phyloP scores from a whole-genome alignment of 2,113 vertebrate species.

The Ploceus nigricollis region DNA sequence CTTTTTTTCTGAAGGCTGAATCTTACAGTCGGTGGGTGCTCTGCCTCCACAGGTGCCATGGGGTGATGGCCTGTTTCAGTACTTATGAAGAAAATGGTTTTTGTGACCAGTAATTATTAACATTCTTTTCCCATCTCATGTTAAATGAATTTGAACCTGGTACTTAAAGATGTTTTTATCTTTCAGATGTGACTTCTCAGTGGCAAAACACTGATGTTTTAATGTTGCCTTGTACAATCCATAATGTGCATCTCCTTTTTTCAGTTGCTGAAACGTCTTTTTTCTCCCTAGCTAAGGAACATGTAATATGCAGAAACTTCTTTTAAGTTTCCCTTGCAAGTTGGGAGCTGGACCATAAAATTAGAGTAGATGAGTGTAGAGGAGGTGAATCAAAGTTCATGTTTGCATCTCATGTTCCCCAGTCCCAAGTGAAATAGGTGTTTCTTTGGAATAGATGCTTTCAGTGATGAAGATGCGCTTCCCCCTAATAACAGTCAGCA shows the following conservation, averaged over 20 bases:
- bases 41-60: not conserved
- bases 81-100: not conserved
- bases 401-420: not conserved
- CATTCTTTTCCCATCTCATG: not conserved
- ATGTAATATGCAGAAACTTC: not conserved
- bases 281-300: not conserved
- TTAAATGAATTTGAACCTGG: not conserved
- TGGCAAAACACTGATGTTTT: not conserved
- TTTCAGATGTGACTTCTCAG: not conserved
- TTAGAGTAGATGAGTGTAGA: not conserved
- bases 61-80: not conserved
- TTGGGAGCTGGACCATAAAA: not conserved
- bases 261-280: not conserved
- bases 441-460: not conserved
- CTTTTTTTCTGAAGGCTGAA: not conserved
- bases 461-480: not conserved
- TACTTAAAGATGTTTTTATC: not conserved
- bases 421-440: not conserved
- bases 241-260: fast-evolving
- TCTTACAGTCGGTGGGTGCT: fast-evolving
- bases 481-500: not conserved
- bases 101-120: not conserved
- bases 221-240: not conserved
- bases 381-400: not conserved
- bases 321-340: not conserved